Conservation (phyloP, 2,888 invertebrate genomes). For the Odontomyia ornata region DNA sequence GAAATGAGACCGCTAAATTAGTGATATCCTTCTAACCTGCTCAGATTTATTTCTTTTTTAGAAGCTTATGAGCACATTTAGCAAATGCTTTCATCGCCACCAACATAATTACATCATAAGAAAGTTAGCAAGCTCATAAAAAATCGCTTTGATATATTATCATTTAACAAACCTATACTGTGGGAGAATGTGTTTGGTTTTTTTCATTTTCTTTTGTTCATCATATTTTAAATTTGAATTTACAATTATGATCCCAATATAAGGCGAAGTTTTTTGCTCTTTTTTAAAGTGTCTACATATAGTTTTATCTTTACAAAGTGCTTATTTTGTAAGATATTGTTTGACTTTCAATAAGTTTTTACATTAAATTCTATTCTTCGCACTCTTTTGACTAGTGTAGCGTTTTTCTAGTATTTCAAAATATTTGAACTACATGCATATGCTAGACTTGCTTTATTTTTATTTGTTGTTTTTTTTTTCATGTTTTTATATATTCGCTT, state of each 20-base stretch:
- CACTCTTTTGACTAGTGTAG: not conserved
- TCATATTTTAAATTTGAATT: not conserved
- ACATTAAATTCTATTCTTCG: not conserved
- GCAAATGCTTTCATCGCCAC: not conserved
- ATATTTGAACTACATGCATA: constrained; percentile 14
- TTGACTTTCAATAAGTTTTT: not conserved
- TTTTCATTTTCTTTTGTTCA: not conserved
- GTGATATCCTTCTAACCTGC: too few species aligned
- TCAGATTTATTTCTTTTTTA: too few species aligned
- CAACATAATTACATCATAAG: not conserved
- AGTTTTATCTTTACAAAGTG: constrained; percentile 12
- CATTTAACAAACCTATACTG: not conserved
- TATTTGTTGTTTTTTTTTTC: not conserved
- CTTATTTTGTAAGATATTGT: not conserved
- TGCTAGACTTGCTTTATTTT: not conserved
- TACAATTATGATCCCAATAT: constrained; percentile 39
- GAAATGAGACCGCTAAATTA: too few species aligned
- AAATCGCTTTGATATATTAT: not conserved
- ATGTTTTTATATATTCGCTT: too few species aligned
- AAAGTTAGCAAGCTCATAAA: not conserved
- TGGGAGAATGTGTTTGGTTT: not conserved
- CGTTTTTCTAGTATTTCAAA: not conserved
- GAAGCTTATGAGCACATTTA: too few species aligned
- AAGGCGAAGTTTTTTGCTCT: constrained; percentile 39
- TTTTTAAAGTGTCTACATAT: constrained; percentile 26